phyloP scores from a whole-genome alignment of 2,113 vertebrate genomes.

The Antennarius striatus region DNA sequence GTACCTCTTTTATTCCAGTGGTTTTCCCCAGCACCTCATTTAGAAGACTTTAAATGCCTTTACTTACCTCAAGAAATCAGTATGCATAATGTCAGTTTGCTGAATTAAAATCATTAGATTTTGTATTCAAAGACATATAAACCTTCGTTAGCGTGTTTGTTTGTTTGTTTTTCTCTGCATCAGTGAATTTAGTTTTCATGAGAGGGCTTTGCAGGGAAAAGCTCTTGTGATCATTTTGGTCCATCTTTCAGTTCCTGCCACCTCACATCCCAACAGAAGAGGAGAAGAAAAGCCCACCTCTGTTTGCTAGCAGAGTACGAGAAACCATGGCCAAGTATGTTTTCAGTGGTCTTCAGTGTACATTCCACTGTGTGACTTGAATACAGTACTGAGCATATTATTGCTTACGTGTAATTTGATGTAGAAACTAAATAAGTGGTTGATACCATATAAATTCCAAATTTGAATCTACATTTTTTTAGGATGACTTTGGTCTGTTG shows the following conservation, averaged over 20 bases:
- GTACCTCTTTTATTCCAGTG: neutral
- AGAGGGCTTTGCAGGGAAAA: neutral
- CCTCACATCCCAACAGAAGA: constrained; percentile 87
- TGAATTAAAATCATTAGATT: neutral
- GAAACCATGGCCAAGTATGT: constrained; percentile 89
- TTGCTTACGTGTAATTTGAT: no score
- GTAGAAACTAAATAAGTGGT: no score
- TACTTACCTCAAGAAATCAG: no score
- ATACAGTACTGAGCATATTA: no score
- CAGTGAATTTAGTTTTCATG: neutral
- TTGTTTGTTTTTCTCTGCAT: neutral
- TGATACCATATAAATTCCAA: no score
- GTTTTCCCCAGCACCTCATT: no score
- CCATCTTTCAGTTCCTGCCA: constrained; percentile 87
- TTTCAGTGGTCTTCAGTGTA: neutral
- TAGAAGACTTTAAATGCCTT: neutral
- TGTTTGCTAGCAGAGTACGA: constrained; percentile 88
- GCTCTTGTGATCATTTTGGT: neutral
- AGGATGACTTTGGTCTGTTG: no score
- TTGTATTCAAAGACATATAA: neutral
- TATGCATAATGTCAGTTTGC: neutral
- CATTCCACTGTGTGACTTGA: neutral
- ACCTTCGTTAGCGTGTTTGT: neutral
- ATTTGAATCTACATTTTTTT: no score
- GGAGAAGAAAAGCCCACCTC: constrained; percentile 84